phyloP scores from a whole-genome alignment of 2,113 vertebrate species.

The Etheostoma spectabile region DNA sequence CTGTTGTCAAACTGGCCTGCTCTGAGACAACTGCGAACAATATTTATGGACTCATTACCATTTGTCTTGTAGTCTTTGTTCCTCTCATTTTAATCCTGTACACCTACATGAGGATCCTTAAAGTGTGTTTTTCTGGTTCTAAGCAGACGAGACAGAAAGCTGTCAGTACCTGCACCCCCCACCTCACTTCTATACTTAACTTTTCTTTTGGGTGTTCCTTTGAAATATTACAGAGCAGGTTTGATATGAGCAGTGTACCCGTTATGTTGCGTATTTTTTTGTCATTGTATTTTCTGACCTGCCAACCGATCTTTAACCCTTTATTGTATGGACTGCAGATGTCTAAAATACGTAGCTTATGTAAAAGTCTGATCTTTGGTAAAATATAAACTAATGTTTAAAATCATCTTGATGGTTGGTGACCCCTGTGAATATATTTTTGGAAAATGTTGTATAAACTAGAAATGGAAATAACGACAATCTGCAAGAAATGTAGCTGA shows the following conservation, averaged over 20 bases:
- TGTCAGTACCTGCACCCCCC: constrained; percentile 46
- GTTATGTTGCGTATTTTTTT: background rate
- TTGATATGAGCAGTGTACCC: background rate
- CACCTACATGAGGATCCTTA: constrained; percentile 51
- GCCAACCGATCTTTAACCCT: constrained; percentile 18
- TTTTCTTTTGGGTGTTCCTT: background rate
- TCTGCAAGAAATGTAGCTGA: too few species aligned
- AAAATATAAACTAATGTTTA: too few species aligned
- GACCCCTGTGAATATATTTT: too few species aligned
- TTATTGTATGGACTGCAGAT: constrained; percentile 68
- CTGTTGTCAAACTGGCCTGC: constrained; percentile 71
- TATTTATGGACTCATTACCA: constrained; percentile 22
- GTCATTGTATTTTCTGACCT: background rate
- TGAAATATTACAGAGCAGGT: background rate
- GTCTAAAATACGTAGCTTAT: constrained; percentile 45
- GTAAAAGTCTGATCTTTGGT: constrained; percentile 13
- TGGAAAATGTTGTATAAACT: too few species aligned
- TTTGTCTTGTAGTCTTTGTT: background rate
- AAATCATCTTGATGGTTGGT: too few species aligned
- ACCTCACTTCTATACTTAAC: background rate
- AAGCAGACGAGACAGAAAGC: constrained; percentile 46
- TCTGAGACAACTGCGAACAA: constrained; percentile 40
- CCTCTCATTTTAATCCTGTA: constrained; percentile 24
- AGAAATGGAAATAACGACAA: too few species aligned
- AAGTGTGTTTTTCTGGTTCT: constrained; percentile 40